These are phyloP conservation scores for Sarotherodon lohbergeri DNA, from an alignment of 2,113 vertebrate species.

Conservation along the genomic window DNA sequence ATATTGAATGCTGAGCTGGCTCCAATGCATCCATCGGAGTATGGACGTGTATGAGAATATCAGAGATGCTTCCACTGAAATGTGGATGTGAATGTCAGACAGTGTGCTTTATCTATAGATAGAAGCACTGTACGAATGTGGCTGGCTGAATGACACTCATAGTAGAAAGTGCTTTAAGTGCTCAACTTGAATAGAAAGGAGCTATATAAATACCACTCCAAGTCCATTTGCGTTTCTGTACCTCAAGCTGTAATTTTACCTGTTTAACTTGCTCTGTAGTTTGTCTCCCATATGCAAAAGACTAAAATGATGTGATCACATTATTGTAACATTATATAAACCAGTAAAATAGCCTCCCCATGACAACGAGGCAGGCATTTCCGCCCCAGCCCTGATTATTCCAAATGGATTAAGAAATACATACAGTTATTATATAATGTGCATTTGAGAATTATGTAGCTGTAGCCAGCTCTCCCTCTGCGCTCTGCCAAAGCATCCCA, in stretches of 20 bases:
- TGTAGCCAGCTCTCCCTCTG: not conserved
- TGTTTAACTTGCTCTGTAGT: not conserved
- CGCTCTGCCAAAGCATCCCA: not conserved
- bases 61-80: not conserved
- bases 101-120: not conserved
- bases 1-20: not conserved
- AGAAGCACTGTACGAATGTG: not conserved
- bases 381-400: not conserved
- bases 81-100: not conserved
- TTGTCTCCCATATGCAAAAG: not conserved
- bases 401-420: not conserved
- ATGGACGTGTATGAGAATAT: not conserved
- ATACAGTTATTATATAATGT: not conserved
- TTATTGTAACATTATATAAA: not conserved
- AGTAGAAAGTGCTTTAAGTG: not conserved
- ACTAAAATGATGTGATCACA: not conserved
- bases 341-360: not conserved
- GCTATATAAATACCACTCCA: not conserved
- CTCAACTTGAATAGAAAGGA: not conserved
- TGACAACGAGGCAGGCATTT: not conserved
- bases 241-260: not conserved
- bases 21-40: not conserved
- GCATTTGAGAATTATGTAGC: not conserved
- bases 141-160: fast-evolving
- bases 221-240: not conserved